A percentile compares a stretch with the other conserved stretches of the same genome.
Conservation (phyloP, 2,113 vertebrate species). For the Cisticola juncidis region DNA sequence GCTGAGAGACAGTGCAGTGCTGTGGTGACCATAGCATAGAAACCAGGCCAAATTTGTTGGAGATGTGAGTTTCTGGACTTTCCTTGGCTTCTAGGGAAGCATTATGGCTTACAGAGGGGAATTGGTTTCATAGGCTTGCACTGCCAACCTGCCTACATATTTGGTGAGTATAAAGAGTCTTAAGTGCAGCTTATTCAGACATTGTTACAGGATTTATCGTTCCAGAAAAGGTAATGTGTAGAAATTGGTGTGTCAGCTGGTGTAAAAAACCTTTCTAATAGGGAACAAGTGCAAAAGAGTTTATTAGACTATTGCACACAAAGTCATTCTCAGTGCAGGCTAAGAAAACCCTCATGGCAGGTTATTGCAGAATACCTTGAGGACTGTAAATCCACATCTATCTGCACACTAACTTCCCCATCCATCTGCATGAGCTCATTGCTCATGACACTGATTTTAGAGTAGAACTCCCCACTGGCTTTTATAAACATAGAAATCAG, state of each 20-base stretch:
- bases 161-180: neutral
- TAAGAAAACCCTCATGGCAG: slow-evolving; percentile 14
- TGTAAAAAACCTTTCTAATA: neutral
- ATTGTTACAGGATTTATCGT: neutral
- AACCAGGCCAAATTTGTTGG: neutral
- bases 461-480: slow-evolving; percentile 5
- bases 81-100: neutral
- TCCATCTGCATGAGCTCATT: neutral
- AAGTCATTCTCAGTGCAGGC: neutral
- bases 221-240: neutral
- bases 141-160: neutral
- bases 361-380: neutral
- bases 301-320: slow-evolving; percentile 18
- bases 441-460: slow-evolving; percentile 21
- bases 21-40: rapidly evolving
- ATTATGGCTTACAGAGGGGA: neutral
- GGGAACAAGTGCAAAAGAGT: slow-evolving; percentile 8
- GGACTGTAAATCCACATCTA: slow-evolving; percentile 39
- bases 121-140: neutral
- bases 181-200: neutral
- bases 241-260: slow-evolving; percentile 31
- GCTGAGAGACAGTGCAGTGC: neutral
- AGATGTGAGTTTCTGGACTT: neutral
- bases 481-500: slow-evolving; percentile 39
- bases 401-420: slow-evolving; percentile 5